Base-by-base conservation (phyloP, 2,113 vertebrate genomes). In the Laterallus jamaicensis region DNA sequence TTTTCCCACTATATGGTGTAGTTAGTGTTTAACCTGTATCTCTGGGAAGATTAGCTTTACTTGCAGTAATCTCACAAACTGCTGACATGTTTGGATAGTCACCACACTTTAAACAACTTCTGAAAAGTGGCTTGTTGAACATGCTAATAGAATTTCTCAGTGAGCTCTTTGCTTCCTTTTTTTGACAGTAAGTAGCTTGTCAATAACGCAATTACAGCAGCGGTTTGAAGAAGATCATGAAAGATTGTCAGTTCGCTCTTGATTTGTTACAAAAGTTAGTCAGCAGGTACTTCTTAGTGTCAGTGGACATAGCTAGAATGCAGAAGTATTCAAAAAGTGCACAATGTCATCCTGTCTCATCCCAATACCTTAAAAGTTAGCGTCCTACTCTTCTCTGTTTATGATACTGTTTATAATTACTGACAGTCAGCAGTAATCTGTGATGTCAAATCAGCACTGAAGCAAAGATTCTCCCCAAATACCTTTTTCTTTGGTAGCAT, bases 301-400 rank as follows among this genome's bases (percentile, higher is more conserved):
- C 71, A 63, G 39, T 54, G 63, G 56, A 52, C 9, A 22, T 5
- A 67, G 31, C 19, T 71, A 50, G 63, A 70, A 60, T 22, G 31
- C 44, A 86, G 40, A 85, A 35, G 49, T 64, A 55, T 58, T 70
- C 42, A 91, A 77, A 77, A 94, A 74, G n/a, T n/a, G n/a, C 86
- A 19, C 25, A 28, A 15, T 71, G 37, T 75, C 52, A 59, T 62
- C 5, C 3, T 29, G 40, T 70, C 66, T 82, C 75, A 39, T 22
- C 50, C 49, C 26, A 83, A 66, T 56, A 81, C 29, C 29, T 49
- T 67, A 86, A 86, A 88, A 75, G 87, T 28, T 14, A 62, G 16
- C 47, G 19, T 68, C 35, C 71, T 82, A 24, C 11, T 28, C 79
- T 82, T 84, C 42, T 75, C 75, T 79, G 40, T 28, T 87, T 73